Percentiles rank a stretch among this genome's conserved stretches.
phyloP scores from a whole-genome alignment of 1,140 invertebrate species.

The Metaphire vulgaris region DNA sequence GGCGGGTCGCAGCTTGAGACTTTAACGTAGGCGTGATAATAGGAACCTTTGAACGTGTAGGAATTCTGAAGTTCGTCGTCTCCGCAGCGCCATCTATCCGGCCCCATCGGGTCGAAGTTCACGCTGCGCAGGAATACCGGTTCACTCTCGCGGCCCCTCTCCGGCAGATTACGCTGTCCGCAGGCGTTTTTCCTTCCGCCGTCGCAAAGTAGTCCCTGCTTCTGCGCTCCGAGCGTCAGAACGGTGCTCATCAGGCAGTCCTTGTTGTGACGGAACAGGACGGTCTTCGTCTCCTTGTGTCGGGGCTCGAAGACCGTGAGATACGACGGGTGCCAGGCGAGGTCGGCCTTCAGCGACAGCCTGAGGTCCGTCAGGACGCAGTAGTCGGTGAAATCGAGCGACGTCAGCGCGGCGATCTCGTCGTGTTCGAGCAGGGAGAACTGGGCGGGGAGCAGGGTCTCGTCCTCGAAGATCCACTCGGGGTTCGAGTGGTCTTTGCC shows the following conservation, averaged over 20 bases:
- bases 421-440: not conserved
- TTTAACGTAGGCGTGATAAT: constrained; percentile 30
- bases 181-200: constrained; percentile 25
- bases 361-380: constrained; percentile 27
- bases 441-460: constrained; percentile 1
- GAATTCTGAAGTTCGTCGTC: constrained; percentile 5
- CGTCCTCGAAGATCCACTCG: constrained; percentile 10
- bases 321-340: constrained; percentile 27
- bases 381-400: constrained; percentile 25
- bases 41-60: constrained; percentile 28
- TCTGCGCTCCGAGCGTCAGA: constrained; percentile 18
- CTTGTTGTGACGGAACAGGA: constrained; percentile 5
- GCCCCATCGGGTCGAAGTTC: constrained; percentile 24
- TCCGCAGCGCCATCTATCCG: constrained; percentile 15
- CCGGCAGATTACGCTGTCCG: constrained; percentile 22
- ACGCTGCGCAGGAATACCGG: constrained; percentile 23
- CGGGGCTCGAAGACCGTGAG: constrained; percentile 21
- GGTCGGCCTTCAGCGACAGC: constrained; percentile 11
- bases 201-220: constrained; percentile 27
- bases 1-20: constrained; percentile 13
- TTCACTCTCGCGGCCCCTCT: not conserved
- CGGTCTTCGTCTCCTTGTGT: constrained; percentile 7
- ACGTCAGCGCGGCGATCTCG: constrained; percentile 14
- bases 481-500: constrained; percentile 4
- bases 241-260: constrained; percentile 23